These are phyloP conservation scores for Cephalopterus ornatus DNA, from an alignment of 2,113 vertebrate species.

Conservation along the genomic window DNA sequence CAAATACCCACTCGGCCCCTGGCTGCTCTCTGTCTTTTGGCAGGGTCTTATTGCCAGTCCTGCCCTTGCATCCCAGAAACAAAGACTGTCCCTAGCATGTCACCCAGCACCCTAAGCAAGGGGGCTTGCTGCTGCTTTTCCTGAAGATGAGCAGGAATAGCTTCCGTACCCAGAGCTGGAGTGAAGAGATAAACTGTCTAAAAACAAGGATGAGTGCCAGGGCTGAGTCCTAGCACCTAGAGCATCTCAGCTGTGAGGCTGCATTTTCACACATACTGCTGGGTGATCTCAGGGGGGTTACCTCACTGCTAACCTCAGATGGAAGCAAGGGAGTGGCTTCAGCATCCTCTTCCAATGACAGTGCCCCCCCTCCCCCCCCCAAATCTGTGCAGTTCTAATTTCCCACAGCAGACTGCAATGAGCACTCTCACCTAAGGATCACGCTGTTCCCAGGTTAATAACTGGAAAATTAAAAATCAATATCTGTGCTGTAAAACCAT, in stretches of 20 bases:
- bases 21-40: not conserved
- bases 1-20: not conserved
- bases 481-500: not conserved
- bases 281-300: not conserved
- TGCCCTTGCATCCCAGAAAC: not conserved
- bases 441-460: not conserved
- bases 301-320: not conserved
- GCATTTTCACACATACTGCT: not conserved
- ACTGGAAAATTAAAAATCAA: slow-evolving; percentile 12
- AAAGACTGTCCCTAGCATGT: not conserved
- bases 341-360: not conserved
- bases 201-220: not conserved
- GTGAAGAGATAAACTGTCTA: not conserved
- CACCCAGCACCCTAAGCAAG: not conserved
- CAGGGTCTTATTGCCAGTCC: not conserved
- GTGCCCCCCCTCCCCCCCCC: not conserved
- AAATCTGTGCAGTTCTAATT: not conserved
- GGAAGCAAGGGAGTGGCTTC: not conserved
- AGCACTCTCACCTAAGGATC: not conserved
- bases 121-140: not conserved
- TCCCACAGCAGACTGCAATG: not conserved
- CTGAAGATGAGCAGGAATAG: not conserved
- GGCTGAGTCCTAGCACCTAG: not conserved
- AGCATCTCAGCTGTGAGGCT: not conserved
- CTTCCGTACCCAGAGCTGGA: not conserved